Conservation (phyloP, 2,113 vertebrate genomes). For the Silurus meridionalis region DNA sequence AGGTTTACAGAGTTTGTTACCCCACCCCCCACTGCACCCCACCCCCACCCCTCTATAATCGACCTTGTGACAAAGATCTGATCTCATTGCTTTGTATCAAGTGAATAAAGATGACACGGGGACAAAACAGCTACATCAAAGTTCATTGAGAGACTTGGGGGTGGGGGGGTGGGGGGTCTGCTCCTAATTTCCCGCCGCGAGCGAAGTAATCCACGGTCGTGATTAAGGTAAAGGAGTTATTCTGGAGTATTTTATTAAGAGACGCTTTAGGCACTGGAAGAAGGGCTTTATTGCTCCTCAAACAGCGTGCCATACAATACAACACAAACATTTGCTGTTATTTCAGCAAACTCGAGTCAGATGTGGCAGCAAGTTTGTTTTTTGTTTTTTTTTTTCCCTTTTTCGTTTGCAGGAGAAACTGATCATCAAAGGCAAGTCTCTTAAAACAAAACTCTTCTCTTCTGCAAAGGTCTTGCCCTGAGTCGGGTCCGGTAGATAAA, state of each 20-base stretch:
- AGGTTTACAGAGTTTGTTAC: slow-evolving; percentile 62
- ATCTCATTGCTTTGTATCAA: slow-evolving; percentile 69
- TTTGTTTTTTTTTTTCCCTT: slow-evolving; percentile 61
- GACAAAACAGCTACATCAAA: slow-evolving; percentile 53
- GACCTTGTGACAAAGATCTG: slow-evolving; percentile 59
- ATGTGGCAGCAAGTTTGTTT: slow-evolving; percentile 66
- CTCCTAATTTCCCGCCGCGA: slow-evolving; percentile 77
- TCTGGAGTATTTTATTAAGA: slow-evolving; percentile 83
- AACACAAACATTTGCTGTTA: slow-evolving; percentile 84
- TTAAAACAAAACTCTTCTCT: slow-evolving; percentile 64
- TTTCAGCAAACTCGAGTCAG: slow-evolving; percentile 82
- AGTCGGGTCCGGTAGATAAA: slow-evolving; percentile 65
- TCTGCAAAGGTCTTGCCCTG: slow-evolving; percentile 61
- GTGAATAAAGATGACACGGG: slow-evolving; percentile 64
- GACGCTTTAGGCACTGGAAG: slow-evolving; percentile 75
- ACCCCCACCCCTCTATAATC: slow-evolving; percentile 55
- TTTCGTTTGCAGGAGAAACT: slow-evolving; percentile 63
- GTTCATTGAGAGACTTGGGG: slow-evolving; percentile 54
- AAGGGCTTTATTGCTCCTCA: slow-evolving; percentile 78
- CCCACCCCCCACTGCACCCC: no score
- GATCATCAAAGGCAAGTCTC: slow-evolving; percentile 73
- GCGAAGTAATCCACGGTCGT: slow-evolving; percentile 76
- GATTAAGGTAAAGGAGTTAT: slow-evolving; percentile 81
- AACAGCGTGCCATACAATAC: slow-evolving; percentile 82
- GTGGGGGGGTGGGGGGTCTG: slow-evolving; percentile 63